Percentiles rank a stretch among this genome's conserved stretches.
Evolutionary conservation across 2,888 invertebrate genomes (phyloP).

Genomic region (Chymomyza caudatula): DNA sequence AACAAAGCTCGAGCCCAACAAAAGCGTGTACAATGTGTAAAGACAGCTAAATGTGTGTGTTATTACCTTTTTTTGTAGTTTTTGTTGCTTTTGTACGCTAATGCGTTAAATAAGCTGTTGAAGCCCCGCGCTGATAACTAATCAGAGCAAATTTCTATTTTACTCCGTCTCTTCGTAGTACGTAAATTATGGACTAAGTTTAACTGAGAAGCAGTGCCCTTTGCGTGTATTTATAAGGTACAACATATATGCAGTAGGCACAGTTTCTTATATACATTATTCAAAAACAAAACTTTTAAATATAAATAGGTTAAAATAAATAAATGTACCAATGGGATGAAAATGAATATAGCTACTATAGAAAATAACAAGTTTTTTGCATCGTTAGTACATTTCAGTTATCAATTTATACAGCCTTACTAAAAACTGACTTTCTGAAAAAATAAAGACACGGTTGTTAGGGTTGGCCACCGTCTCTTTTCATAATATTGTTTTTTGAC

Average conservation of each 20-base stretch:
- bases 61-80: constrained; percentile 9
- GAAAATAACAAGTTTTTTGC: too few species aligned
- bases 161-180: constrained; percentile 24
- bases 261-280: too few species aligned
- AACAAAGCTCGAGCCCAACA: constrained; percentile 33
- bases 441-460: too few species aligned
- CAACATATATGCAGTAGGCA: neutral
- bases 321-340: too few species aligned
- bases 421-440: too few species aligned
- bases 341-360: too few species aligned
- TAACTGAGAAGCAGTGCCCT: neutral
- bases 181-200: constrained; percentile 46
- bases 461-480: too few species aligned
- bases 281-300: too few species aligned
- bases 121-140: constrained; percentile 47
- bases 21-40: constrained; percentile 10
- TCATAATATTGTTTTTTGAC: too few species aligned
- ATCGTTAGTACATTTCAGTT: too few species aligned
- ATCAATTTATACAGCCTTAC: too few species aligned
- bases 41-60: constrained; percentile 34
- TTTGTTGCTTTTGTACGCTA: constrained; percentile 37
- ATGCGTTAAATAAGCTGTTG: constrained; percentile 68
- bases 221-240: neutral
- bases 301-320: too few species aligned
- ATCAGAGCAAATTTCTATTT: constrained; percentile 50